Evolutionary conservation across 2,113 vertebrate genomes (phyloP).

Genomic region (Smithornis capensis): DNA sequence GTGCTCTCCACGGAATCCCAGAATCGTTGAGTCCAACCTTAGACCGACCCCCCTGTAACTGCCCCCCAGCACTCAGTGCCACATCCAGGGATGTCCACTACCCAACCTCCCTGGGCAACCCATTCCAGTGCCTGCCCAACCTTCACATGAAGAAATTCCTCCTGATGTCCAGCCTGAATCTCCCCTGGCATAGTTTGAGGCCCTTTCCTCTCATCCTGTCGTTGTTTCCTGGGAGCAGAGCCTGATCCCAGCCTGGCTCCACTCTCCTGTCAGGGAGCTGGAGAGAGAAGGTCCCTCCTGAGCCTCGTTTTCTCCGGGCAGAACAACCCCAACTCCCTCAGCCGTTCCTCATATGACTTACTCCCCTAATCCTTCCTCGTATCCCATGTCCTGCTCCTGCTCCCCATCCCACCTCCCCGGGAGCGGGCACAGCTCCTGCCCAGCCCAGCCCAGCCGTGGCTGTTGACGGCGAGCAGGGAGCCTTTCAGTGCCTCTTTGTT

Average conservation of each 20-base stretch:
- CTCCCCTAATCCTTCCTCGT: accelerated
- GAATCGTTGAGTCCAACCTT: accelerated
- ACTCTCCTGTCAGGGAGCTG: neutral
- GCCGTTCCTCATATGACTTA: neutral
- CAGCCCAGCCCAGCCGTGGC: neutral
- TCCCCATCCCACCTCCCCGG: neutral
- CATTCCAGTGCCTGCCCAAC: accelerated
- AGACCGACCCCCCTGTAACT: neutral
- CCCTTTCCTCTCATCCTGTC: accelerated
- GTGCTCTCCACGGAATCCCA: neutral
- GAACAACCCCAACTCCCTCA: neutral
- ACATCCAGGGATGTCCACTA: accelerated
- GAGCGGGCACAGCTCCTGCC: neutral
- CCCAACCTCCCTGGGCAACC: neutral
- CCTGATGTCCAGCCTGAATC: accelerated
- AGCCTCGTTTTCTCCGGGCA: neutral
- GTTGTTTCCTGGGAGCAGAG: neutral
- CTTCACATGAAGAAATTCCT: neutral
- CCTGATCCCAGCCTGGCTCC: neutral
- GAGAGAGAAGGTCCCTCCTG: neutral
- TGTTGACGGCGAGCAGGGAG: neutral
- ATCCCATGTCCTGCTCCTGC: neutral
- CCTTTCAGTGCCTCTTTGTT: constrained; percentile 68
- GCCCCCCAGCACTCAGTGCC: neutral
- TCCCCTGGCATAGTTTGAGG: neutral